A percentile compares a stretch with the other conserved stretches of the same genome.
phyloP scores from a whole-genome alignment of 2,113 vertebrate species.

The Sylvia atricapilla region DNA sequence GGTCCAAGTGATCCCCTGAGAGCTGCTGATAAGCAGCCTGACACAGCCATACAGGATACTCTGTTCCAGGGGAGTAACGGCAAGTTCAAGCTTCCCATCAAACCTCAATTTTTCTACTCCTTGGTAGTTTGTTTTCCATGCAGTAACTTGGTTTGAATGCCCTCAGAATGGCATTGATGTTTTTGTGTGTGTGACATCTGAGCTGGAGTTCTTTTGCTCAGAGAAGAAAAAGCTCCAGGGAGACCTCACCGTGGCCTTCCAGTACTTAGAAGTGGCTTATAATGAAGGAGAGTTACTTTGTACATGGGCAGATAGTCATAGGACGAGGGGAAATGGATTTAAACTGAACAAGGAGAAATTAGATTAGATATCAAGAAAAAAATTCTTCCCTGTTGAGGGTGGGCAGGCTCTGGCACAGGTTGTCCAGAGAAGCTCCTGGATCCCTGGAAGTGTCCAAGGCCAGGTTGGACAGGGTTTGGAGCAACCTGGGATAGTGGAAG shows the following conservation, averaged over 20 bases:
- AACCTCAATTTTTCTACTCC: not conserved
- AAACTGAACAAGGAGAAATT: not conserved
- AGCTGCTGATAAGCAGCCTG: not conserved
- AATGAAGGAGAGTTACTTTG: not conserved
- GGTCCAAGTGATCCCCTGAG: not conserved
- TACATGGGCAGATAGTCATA: not conserved
- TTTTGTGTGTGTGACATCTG: not conserved
- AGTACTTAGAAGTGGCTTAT: not conserved
- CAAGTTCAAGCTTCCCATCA: not conserved
- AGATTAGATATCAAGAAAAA: not conserved
- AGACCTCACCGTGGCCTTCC: not conserved
- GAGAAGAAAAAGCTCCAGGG: not conserved
- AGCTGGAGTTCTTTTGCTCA: not conserved
- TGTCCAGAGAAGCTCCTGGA: not conserved
- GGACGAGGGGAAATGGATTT: not conserved
- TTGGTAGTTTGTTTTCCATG: not conserved
- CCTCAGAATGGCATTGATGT: not conserved
- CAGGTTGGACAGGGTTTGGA: rapidly evolving
- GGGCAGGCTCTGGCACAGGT: not conserved
- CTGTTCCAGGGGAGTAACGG: not conserved
- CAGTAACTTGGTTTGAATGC: not conserved
- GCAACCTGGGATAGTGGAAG: rapidly evolving
- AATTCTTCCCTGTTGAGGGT: not conserved
- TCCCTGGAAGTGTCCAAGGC: not conserved
- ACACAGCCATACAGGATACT: rapidly evolving